A percentile compares a stretch with the other conserved stretches of the same genome.
These are phyloP conservation scores for Cabera pusaria DNA, from an alignment of 2,888 invertebrate genomes.

Conservation along the genomic window DNA sequence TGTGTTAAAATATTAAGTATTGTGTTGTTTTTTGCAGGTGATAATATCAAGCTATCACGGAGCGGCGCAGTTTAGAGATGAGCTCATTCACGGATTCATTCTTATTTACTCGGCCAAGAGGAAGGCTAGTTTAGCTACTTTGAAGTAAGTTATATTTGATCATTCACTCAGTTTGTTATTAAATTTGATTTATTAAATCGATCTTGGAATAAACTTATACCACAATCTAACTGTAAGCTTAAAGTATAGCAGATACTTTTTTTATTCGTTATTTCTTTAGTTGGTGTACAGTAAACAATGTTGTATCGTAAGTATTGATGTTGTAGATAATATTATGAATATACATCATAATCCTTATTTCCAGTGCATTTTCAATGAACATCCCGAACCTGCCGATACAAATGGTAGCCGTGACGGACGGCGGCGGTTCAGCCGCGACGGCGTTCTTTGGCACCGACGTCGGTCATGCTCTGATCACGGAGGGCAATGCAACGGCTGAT, in stretches of 20 bases:
- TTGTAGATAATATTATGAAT: too few species aligned
- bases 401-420: slow-evolving; percentile 96
- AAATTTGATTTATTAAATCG: too few species aligned
- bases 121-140: slow-evolving; percentile 95
- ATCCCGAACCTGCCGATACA: slow-evolving; percentile 96
- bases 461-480: slow-evolving; percentile 94
- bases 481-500: slow-evolving; percentile 96
- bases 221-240: too few species aligned
- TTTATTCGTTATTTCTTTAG: too few species aligned
- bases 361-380: slow-evolving; percentile 95
- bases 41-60: slow-evolving; percentile 97
- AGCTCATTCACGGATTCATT: slow-evolving; percentile 97
- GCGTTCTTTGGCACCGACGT: slow-evolving; percentile 95
- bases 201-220: too few species aligned
- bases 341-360: slow-evolving; percentile 27
- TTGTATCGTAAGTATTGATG: too few species aligned
- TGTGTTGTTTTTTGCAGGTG: slow-evolving; percentile 66
- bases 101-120: slow-evolving; percentile 97
- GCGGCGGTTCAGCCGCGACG: slow-evolving; percentile 89
- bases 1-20: too few species aligned
- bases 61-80: slow-evolving; percentile 95
- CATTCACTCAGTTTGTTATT: too few species aligned
- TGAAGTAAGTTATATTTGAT: slow-evolving; percentile 86
- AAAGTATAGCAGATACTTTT: too few species aligned
- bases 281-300: too few species aligned